Evolutionary conservation across 2,113 vertebrate species (phyloP).

Genomic region (Poeciliopsis prolifica): DNA sequence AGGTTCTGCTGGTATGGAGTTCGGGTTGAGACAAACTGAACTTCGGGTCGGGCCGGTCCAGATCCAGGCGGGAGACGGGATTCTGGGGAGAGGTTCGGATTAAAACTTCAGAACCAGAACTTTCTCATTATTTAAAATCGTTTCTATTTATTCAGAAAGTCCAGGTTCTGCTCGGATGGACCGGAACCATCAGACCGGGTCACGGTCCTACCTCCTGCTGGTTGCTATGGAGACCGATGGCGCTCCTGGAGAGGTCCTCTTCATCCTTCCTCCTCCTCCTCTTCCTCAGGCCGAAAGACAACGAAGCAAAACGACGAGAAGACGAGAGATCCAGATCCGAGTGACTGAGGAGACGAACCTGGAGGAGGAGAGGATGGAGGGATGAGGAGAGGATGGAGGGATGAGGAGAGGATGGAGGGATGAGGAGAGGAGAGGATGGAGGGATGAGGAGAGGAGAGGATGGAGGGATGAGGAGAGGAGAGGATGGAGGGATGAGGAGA

Average conservation of each 20-base stretch:
- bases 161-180: too few relatives aligned
- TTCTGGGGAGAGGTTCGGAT: conserved; percentile 36
- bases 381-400: too few relatives aligned
- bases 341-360: conserved; percentile 68
- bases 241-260: conserved; percentile 47
- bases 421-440: too few relatives aligned
- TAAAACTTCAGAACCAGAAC: not conserved
- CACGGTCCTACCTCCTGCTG: conserved; percentile 6
- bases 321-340: conserved; percentile 78
- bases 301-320: conserved; percentile 62
- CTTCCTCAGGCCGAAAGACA: conserved; percentile 70
- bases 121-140: too few relatives aligned
- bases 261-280: conserved; percentile 69
- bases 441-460: too few relatives aligned
- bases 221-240: conserved; percentile 28
- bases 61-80: conserved; percentile 11
- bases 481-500: too few relatives aligned
- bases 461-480: too few relatives aligned
- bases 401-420: conserved; percentile 39
- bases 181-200: not conserved
- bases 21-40: conserved; percentile 65
- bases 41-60: conserved; percentile 1
- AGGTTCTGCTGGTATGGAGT: conserved; percentile 37
- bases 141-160: too few relatives aligned
- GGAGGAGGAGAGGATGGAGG: not conserved